Conservation (phyloP, 2,888 invertebrate genomes). For the Agonopterix arenella region DNA sequence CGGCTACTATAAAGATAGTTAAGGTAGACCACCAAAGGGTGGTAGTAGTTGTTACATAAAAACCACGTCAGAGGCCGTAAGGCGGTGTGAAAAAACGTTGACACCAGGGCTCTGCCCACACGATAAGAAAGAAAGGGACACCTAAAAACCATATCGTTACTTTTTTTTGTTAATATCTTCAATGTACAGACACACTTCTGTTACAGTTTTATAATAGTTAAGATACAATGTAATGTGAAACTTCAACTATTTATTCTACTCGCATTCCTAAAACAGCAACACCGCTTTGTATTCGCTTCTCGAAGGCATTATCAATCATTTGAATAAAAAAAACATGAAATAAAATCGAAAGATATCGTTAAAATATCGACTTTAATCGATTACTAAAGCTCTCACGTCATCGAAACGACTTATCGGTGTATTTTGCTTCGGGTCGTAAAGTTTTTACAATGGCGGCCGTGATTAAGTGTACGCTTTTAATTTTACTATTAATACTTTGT, state of each 20-base stretch:
- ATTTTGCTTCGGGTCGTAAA: constrained; percentile 19
- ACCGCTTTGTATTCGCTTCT: not conserved
- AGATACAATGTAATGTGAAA: not conserved
- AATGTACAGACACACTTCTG: too few species aligned
- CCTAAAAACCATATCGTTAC: too few species aligned
- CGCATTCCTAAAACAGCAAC: not conserved
- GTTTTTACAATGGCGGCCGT: constrained; percentile 20
- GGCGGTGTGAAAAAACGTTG: too few species aligned
- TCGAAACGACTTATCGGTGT: constrained; percentile 27
- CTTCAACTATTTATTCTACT: not conserved
- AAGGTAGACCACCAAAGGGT: too few species aligned
- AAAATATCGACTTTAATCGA: constrained; percentile 20
- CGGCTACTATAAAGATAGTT: too few species aligned
- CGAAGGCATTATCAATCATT: constrained; percentile 3
- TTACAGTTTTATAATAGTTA: too few species aligned
- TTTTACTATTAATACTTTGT: not conserved
- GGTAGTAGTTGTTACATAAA: too few species aligned
- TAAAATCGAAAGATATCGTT: constrained; percentile 3
- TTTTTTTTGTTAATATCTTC: too few species aligned
- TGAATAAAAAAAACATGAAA: constrained; percentile 1
- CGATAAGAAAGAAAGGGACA: too few species aligned
- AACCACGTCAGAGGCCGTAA: too few species aligned
- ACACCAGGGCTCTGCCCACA: too few species aligned
- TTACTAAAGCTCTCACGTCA: constrained; percentile 27
- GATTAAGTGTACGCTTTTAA: constrained; percentile 2